Conservation (phyloP, 2,797 vertebrate genomes). For the Onychomys torridus region DNA sequence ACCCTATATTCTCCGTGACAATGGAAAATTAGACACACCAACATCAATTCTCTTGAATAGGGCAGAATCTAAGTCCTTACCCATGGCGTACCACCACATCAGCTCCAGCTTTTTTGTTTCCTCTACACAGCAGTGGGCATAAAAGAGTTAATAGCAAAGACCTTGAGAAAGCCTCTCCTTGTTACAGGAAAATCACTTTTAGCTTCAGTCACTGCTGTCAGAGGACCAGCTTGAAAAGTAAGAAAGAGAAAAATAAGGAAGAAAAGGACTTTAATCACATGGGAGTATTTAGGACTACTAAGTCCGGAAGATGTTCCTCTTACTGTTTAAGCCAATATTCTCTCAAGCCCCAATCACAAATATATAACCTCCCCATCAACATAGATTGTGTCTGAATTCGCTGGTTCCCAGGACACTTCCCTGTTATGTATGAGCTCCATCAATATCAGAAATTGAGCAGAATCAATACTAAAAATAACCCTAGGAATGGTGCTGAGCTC, state of each 20-base stretch:
- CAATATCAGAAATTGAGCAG: background rate
- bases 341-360: slow-evolving; percentile 43
- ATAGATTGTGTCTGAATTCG: slow-evolving; percentile 16
- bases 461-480: background rate
- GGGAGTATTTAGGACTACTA: slow-evolving; percentile 61
- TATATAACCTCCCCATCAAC: slow-evolving; percentile 48
- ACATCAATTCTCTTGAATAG: background rate
- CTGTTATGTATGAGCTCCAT: slow-evolving; percentile 16
- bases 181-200: slow-evolving; percentile 59
- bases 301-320: slow-evolving; percentile 47
- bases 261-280: slow-evolving; percentile 66
- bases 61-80: background rate
- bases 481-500: background rate
- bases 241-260: slow-evolving; percentile 56
- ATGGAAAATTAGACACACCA: background rate
- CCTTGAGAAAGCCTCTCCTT: slow-evolving; percentile 60
- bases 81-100: rapidly evolving
- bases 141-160: slow-evolving; percentile 61
- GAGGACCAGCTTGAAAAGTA: slow-evolving; percentile 66
- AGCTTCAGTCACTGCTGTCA: slow-evolving; percentile 38
- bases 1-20: background rate
- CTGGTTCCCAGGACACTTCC: background rate
- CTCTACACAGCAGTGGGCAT: background rate
- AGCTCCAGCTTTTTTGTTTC: background rate
- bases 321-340: slow-evolving; percentile 47